These are phyloP conservation scores for Collichthys lucidus DNA, from an alignment of 2,113 vertebrate species.

Conservation along the genomic window DNA sequence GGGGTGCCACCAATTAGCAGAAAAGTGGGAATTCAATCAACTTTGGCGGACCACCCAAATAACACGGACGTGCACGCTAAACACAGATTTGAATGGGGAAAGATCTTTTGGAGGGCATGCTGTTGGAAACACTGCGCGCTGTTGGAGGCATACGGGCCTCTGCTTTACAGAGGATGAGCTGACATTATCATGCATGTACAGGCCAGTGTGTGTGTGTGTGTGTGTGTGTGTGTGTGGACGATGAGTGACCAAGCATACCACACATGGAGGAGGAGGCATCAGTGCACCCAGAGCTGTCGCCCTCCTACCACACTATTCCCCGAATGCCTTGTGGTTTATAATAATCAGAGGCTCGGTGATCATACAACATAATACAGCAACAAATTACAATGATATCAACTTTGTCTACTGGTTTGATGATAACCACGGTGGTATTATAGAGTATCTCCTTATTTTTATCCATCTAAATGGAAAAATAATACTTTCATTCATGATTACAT, in stretches of 20 bases:
- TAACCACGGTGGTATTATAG: background rate
- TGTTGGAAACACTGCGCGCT: constrained; percentile 56
- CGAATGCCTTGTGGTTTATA: constrained; percentile 43
- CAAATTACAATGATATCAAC: constrained; percentile 34
- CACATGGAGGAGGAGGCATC: constrained; percentile 47
- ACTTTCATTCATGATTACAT: constrained; percentile 41
- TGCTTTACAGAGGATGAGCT: constrained; percentile 77
- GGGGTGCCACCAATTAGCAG: constrained; percentile 71
- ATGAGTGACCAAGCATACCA: constrained; percentile 50
- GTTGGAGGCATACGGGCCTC: constrained; percentile 63
- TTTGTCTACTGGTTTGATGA: constrained; percentile 28
- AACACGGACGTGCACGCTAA: constrained; percentile 73
- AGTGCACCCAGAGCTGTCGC: background rate
- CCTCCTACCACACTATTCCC: constrained; percentile 27
- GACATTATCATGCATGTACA: constrained; percentile 81
- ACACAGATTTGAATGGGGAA: constrained; percentile 76
- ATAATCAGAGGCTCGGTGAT: constrained; percentile 29
- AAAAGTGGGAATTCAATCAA: constrained; percentile 63
- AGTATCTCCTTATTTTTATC: constrained; percentile 27
- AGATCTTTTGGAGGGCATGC: constrained; percentile 59
- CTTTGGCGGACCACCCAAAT: constrained; percentile 74
- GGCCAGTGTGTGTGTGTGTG: constrained; percentile 38
- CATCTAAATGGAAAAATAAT: constrained; percentile 45
- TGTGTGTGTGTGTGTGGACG: constrained; percentile 7
- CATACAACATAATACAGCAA: constrained; percentile 24